Evolutionary conservation across 2,888 invertebrate species (phyloP).

Genomic region (Xanthorhoe designata): DNA sequence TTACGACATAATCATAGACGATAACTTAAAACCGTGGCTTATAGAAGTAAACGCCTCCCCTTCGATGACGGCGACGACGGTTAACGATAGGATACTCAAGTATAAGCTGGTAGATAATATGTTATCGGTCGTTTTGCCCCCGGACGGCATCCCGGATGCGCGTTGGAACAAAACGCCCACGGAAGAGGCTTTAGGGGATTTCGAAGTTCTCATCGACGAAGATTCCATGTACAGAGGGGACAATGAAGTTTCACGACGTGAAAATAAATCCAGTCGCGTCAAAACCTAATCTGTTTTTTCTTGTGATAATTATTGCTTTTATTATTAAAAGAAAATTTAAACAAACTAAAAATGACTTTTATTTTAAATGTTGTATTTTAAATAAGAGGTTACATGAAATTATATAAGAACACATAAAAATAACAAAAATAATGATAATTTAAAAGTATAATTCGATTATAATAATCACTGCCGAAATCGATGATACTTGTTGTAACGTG

Average conservation of each 20-base stretch:
- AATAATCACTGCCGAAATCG: constrained; percentile 49
- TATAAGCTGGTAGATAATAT: constrained; percentile 96
- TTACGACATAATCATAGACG: constrained; percentile 97
- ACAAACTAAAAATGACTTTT: constrained; percentile 3
- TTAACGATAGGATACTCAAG: constrained; percentile 96
- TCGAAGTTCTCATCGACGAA: constrained; percentile 90
- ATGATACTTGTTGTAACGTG: constrained; percentile 59
- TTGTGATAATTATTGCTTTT: constrained; percentile 4
- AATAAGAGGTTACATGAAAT: constrained; percentile 14
- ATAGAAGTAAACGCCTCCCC: constrained; percentile 98
- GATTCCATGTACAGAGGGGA: constrained; percentile 88
- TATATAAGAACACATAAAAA: constrained; percentile 15
- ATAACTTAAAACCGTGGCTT: constrained; percentile 96
- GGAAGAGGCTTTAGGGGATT: constrained; percentile 90
- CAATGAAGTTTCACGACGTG: constrained; percentile 45
- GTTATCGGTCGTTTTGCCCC: constrained; percentile 94
- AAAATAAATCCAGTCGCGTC: constrained; percentile 44
- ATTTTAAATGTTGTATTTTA: constrained; percentile 25
- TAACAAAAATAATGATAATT: constrained; percentile 5
- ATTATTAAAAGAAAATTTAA: constrained; percentile 9
- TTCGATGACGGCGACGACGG: constrained; percentile 95
- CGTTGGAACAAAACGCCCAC: constrained; percentile 93
- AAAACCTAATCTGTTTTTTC: constrained; percentile 22
- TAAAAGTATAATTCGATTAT: constrained; percentile 4
- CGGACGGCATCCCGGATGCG: constrained; percentile 93